Conservation (phyloP, 2,888 invertebrate species). For the Melipona beecheii region DNA sequence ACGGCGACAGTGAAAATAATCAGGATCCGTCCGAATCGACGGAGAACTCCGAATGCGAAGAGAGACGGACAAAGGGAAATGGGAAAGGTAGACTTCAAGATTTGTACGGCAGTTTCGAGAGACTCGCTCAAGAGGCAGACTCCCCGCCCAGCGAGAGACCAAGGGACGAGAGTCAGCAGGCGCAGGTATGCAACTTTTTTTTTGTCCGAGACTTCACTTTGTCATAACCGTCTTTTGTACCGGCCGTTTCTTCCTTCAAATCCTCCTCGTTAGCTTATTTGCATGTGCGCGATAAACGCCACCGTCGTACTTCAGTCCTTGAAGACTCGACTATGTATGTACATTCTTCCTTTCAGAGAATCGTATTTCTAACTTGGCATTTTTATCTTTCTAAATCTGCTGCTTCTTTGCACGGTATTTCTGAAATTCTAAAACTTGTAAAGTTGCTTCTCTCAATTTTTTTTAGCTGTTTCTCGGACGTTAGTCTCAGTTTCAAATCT, state of each 20-base stretch:
- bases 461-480: rapidly evolving
- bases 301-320: background rate
- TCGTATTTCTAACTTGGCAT: too few relatives aligned
- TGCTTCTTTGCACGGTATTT: background rate
- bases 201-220: background rate
- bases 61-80: constrained; percentile 71
- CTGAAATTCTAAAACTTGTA: rapidly evolving
- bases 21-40: constrained; percentile 75
- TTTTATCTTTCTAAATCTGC: too few relatives aligned
- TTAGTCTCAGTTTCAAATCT: background rate
- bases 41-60: constrained; percentile 75
- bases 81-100: constrained; percentile 82
- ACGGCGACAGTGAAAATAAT: constrained; percentile 88
- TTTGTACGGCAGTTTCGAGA: constrained; percentile 84
- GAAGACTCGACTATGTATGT: too few relatives aligned
- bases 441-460: background rate
- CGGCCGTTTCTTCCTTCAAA: background rate
- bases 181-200: constrained; percentile 71
- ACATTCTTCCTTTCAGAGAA: too few relatives aligned
- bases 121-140: constrained; percentile 81
- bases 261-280: background rate
- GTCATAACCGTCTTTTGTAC: background rate
- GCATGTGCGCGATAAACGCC: background rate
- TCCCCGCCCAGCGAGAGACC: constrained; percentile 77
- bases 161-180: constrained; percentile 81